Evolutionary conservation across 2,797 vertebrate species (phyloP).

Genomic region (Rousettus madagascariensis): DNA sequence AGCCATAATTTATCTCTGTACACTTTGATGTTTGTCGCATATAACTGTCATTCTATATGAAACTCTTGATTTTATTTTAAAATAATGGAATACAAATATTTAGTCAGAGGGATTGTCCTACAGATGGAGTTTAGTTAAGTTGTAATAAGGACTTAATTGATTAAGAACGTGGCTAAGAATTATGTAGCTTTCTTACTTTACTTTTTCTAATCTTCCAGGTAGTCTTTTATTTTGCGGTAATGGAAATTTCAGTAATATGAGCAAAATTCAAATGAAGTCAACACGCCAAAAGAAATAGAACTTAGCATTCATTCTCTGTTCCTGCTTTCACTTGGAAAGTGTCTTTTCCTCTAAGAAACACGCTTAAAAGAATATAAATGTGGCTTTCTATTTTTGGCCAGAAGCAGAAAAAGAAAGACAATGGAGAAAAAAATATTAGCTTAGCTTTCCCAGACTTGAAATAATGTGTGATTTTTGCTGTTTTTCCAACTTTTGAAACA

Average conservation of each 20-base stretch:
- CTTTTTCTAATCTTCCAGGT: slow-evolving; percentile 27
- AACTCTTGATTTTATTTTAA: not conserved
- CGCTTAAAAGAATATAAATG: slow-evolving; percentile 66
- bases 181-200: not conserved
- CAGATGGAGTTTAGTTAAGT: not conserved
- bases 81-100: not conserved
- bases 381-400: slow-evolving; percentile 46
- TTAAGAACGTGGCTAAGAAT: slow-evolving; percentile 41
- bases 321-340: slow-evolving; percentile 50
- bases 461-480: slow-evolving; percentile 61
- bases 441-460: slow-evolving; percentile 67
- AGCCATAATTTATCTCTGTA: not conserved
- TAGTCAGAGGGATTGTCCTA: not conserved
- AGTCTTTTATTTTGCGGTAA: slow-evolving; percentile 22
- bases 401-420: slow-evolving; percentile 65
- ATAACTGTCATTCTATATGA: not conserved
- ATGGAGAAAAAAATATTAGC: slow-evolving; percentile 52
- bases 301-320: slow-evolving; percentile 65
- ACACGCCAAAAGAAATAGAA: slow-evolving; percentile 69
- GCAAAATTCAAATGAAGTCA: slow-evolving; percentile 47
- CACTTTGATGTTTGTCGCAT: not conserved
- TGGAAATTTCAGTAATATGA: slow-evolving; percentile 50
- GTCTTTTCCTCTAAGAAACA: slow-evolving; percentile 65
- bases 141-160: not conserved
- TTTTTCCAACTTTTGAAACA: slow-evolving; percentile 54